Conservation (phyloP, 1,140 invertebrate species). For the Chrysopa pallens region DNA sequence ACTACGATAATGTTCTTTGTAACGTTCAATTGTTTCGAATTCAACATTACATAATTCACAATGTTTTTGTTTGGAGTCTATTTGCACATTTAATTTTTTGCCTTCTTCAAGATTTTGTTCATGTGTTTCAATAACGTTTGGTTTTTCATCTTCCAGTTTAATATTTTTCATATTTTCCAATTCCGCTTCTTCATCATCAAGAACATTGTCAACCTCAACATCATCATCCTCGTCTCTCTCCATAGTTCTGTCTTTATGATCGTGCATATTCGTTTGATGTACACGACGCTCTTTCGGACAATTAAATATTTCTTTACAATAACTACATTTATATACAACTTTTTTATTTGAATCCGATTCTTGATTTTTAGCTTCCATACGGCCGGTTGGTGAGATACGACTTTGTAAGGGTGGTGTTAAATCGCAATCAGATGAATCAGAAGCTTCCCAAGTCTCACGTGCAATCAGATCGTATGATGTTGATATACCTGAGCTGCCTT, state of each 20-base stretch:
- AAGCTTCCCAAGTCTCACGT: slow-evolving; percentile 43
- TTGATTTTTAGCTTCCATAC: slow-evolving; percentile 5
- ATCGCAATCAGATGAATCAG: slow-evolving; percentile 42
- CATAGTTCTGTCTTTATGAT: slow-evolving; percentile 3
- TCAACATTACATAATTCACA: slow-evolving; percentile 15
- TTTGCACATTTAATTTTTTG: slow-evolving; percentile 17
- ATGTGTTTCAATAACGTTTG: slow-evolving; percentile 1
- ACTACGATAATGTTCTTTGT: slow-evolving; percentile 27
- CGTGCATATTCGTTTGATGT: slow-evolving; percentile 31
- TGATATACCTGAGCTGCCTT: slow-evolving; percentile 27
- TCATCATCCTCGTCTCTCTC: slow-evolving; percentile 5
- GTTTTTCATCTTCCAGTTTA: neutral
- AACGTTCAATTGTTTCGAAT: slow-evolving; percentile 23
- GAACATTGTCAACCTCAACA: slow-evolving; percentile 11
- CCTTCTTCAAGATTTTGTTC: slow-evolving; percentile 11
- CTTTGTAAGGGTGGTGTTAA: slow-evolving; percentile 12
- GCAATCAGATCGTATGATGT: slow-evolving; percentile 46
- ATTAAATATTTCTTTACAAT: slow-evolving; percentile 39
- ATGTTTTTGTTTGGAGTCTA: slow-evolving; percentile 7
- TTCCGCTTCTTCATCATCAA: slow-evolving; percentile 18
- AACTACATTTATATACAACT: slow-evolving; percentile 31
- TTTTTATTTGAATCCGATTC: slow-evolving; percentile 5
- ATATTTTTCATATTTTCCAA: slow-evolving; percentile 6
- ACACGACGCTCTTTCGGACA: slow-evolving; percentile 44
- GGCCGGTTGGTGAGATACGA: slow-evolving; percentile 4